Evolutionary conservation across 2,113 vertebrate species (phyloP), one percentile per base, ranked within the genome.

Genomic region (Illadopsis cleaveri): DNA sequence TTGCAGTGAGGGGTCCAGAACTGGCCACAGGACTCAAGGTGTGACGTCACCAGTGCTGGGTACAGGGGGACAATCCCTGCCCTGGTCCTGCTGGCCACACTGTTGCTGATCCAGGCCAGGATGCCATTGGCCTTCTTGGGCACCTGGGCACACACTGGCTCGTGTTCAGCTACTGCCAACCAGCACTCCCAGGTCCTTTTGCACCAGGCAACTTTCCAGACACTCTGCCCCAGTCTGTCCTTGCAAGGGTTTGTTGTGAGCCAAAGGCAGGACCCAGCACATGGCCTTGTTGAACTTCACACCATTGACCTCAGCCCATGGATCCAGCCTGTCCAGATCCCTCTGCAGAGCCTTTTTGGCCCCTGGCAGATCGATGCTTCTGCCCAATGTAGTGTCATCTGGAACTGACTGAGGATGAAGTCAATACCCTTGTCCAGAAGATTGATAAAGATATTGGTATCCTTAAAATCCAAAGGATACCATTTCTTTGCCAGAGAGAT

Each of bases 1-100:
- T 25, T 70, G 56, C 1, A 40, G 12, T 33, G 83, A 57, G 2
- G 2, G 24, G 3, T 4, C 9, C 50, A 73, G 37, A 68, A 27
- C 6, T 31, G 73, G 15, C 28, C 10, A 14, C 1, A 35, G 31
- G 0, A n/a, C 8, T n/a, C 1, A 0, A 72, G 12, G 5, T n/a
- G 27, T 8, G 5, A 2, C n/a, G 22, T 47, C 45, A 54, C 3
- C 23, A 38, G 2, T 22, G 25, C 23, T 0, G 0, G 28, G 15
- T 8, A 9, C 24, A 56, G 28, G 10, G 19, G 7, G 1, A 35
- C 12, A 8, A 31, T 50, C 16, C 3, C 40, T 50, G 7, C 6
- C 7, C 15, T 84, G 4, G 1, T 44, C 27, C 53, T 57, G 24
- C 28, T 61, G 47, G 28, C 8, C 60, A 23, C 38, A 3, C 31